Conservation (phyloP, 2,888 invertebrate species). For the Eristalinus sepulchralis region DNA sequence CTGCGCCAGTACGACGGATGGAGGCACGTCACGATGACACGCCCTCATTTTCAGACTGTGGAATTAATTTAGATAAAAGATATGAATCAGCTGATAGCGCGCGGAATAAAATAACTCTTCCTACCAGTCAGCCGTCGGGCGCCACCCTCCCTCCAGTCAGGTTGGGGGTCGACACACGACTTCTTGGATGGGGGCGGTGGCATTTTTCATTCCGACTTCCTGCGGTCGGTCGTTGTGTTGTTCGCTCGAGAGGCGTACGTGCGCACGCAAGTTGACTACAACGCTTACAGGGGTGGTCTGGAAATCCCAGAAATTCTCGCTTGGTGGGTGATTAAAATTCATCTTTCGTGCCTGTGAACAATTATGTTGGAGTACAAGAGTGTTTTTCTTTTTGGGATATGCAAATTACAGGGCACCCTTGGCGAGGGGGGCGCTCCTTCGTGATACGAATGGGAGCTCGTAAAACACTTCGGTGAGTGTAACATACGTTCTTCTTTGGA, state of each 20-base stretch:
- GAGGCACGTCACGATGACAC: slow-evolving; percentile 13
- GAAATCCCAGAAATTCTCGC: background rate
- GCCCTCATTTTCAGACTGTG: slow-evolving; percentile 62
- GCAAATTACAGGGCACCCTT: slow-evolving; percentile 15
- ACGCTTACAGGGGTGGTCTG: background rate
- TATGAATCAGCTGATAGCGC: slow-evolving; percentile 63
- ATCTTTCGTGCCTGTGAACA: slow-evolving; percentile 50
- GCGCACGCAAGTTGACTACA: slow-evolving; percentile 35
- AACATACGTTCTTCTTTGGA: background rate
- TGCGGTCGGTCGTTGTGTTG: slow-evolving; percentile 30
- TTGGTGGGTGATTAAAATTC: slow-evolving; percentile 34
- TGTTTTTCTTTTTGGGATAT: slow-evolving; percentile 13
- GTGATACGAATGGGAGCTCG: slow-evolving; percentile 7
- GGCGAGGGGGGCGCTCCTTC: slow-evolving; percentile 4
- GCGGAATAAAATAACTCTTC: slow-evolving; percentile 44
- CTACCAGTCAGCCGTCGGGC: background rate
- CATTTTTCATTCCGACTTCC: slow-evolving; percentile 39
- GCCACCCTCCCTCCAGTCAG: background rate
- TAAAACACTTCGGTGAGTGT: slow-evolving; percentile 40
- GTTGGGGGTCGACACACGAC: slow-evolving; percentile 1
- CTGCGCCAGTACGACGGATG: background rate
- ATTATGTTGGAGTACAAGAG: slow-evolving; percentile 35
- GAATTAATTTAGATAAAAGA: slow-evolving; percentile 69
- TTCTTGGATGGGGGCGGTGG: slow-evolving; percentile 21
- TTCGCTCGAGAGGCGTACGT: slow-evolving; percentile 16